Conservation (phyloP, 2,888 invertebrate species). For the Poecilus cupreus region DNA sequence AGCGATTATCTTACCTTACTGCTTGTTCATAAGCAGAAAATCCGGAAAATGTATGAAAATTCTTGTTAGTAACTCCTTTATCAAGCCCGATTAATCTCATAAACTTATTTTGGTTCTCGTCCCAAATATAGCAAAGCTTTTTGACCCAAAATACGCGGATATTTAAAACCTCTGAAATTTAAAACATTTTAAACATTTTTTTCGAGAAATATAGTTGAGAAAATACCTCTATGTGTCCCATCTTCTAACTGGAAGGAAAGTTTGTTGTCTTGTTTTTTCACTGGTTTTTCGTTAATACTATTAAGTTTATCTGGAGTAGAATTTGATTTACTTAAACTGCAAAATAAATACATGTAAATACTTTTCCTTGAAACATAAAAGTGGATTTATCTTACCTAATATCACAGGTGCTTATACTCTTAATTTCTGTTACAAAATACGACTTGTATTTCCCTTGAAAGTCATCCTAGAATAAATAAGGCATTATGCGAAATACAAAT, state of each 20-base stretch:
- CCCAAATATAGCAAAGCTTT: conserved; percentile 90
- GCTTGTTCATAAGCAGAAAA: conserved; percentile 77
- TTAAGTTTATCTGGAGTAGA: conserved; percentile 38
- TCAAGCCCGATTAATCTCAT: conserved; percentile 84
- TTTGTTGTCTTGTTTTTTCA: background rate
- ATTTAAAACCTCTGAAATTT: conserved; percentile 68
- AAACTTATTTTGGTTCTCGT: conserved; percentile 80
- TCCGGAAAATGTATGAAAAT: conserved; percentile 79
- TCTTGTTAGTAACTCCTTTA: conserved; percentile 77
- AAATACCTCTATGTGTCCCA: conserved; percentile 71
- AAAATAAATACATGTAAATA: background rate
- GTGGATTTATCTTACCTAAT: conserved; percentile 73
- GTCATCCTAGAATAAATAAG: conserved; percentile 77
- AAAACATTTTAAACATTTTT: background rate
- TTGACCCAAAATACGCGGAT: conserved; percentile 84
- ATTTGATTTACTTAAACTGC: conserved; percentile 34
- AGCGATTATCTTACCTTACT: conserved; percentile 74
- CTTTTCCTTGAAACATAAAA: conserved; percentile 49
- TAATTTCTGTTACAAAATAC: conserved; percentile 79
- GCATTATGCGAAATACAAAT: conserved; percentile 16
- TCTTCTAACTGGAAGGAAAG: conserved; percentile 72
- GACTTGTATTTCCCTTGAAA: conserved; percentile 85
- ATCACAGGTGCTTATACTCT: conserved; percentile 73
- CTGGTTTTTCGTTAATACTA: conserved; percentile 9
- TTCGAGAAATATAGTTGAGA: background rate